Base-by-base conservation (phyloP, 2,888 invertebrate species). In the Phortica magna region DNA sequence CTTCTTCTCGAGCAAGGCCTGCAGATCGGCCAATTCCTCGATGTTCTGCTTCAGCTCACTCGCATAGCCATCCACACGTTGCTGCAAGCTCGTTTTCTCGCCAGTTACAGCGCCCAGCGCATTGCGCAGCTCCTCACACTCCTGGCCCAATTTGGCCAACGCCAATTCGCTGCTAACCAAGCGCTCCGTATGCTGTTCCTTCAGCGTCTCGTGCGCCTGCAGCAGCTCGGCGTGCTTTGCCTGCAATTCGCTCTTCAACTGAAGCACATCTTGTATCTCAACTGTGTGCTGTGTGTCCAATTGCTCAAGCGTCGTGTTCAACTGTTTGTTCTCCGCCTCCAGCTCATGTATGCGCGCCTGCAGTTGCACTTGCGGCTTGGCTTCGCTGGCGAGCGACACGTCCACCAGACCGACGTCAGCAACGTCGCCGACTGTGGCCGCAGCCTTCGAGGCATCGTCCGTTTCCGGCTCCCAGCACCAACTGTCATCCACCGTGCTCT, bases 231-330 rank as follows among this genome's bases (percentile, higher is more conserved):
- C 92, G 71, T 93, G 93, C 83, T 94, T 94, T 12, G 91, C 91
- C 78, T 94, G 93, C 67, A 94, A 83, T 70, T 94, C 93, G 65
- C 91, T 93, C 83, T 94, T 94, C 57, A 94, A 84, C 5, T 92
- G 86, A 0, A 94, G 85, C 19, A 94, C 90, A 84, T 93, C 93
- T 80, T 94, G 94, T 91, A 95, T 94, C 0, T 95, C 96, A 83
- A 93, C 92, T 84, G 95, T 94, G 88, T 96, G 95, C 90, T 96
- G 95, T 68, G 91, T 93, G 86, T 96, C 96, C 82, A 96, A 91
- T 87, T 96, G 95, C 83, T 95, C 95, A 74, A 96, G 89, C 79
- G 93, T 93, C 76, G 88, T 90, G 82, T 93, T 93, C 78, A 93
- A 90, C 77, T 93, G 92, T 31, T 87, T 91, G 70, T 94, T 92